Evolutionary conservation across 2,113 vertebrate genomes (phyloP).

Genomic region (Scatophagus argus): DNA sequence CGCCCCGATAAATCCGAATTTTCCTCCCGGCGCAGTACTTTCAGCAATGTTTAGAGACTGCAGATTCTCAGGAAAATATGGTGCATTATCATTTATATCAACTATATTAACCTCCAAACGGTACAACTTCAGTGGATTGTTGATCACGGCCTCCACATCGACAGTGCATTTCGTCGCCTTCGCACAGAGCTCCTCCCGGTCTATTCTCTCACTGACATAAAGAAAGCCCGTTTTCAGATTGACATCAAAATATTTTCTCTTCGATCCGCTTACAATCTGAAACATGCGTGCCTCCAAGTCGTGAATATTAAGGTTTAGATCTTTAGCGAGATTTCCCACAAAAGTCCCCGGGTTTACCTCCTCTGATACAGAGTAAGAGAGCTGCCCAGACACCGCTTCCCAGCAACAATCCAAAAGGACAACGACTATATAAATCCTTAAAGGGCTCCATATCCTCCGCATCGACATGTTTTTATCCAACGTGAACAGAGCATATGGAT

Average conservation of each 20-base stretch:
- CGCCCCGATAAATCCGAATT: slow-evolving; percentile 63
- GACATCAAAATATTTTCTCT: slow-evolving; percentile 69
- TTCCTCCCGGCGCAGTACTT: slow-evolving; percentile 55
- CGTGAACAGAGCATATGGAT: not conserved
- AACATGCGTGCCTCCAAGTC: slow-evolving; percentile 64
- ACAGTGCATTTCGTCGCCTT: slow-evolving; percentile 56
- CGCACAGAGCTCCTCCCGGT: slow-evolving; percentile 70
- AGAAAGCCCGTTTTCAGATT: slow-evolving; percentile 68
- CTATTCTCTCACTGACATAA: slow-evolving; percentile 65
- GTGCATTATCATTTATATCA: slow-evolving; percentile 78
- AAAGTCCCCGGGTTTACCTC: slow-evolving; percentile 70
- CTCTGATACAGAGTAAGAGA: slow-evolving; percentile 74
- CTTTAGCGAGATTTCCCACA: slow-evolving; percentile 58
- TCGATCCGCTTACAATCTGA: slow-evolving; percentile 57
- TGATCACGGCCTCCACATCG: slow-evolving; percentile 68
- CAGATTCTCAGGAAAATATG: slow-evolving; percentile 58
- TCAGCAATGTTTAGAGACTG: slow-evolving; percentile 69
- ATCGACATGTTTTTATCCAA: slow-evolving; percentile 46
- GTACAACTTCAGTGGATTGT: slow-evolving; percentile 68
- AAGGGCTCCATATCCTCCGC: not conserved
- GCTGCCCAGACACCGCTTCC: slow-evolving; percentile 57
- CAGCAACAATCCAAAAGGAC: slow-evolving; percentile 56
- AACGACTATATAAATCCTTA: slow-evolving; percentile 43
- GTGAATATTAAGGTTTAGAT: slow-evolving; percentile 59
- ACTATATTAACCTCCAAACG: slow-evolving; percentile 69